Base-by-base conservation (phyloP, 92 coral and sea anemone species). In the Heliopora coerulea region DNA sequence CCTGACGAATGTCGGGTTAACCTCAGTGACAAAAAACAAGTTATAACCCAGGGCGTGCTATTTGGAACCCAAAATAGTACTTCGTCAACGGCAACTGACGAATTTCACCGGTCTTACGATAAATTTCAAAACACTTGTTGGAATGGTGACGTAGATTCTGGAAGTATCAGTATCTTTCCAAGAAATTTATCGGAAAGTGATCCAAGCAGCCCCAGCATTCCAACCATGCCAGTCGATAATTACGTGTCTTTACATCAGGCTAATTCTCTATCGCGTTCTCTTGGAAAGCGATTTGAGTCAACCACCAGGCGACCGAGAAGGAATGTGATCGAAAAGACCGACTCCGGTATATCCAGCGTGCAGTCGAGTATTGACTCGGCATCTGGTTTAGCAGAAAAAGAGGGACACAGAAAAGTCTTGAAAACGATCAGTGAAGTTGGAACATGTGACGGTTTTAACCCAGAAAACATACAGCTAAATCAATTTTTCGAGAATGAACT, bases 401-500 rank as follows among this genome's bases (percentile, higher is more conserved):
- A 46, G n/a, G 52, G n/a, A 46, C 3, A 46, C n/a, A 46, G 74
- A 67, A 12, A 11, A 23, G 25, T 67, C 9, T 49, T 67, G 40
- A 44, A 67, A 27, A 44, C 74, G 2, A 67, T 67, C 49, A 67
- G 59, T 48, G 74, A 67, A 67, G 74, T 44, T 34, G 74, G 48
- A 67, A 34, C 17, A 44, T 26, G 33, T 21, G 3, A 23, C 37
- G 70, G n/a, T 46, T 15, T 15, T 46, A 46, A 46, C n/a, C 14
- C 52, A 46, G 52, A 46, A 67, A 48, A 54, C 32, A 44, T 34
- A 48, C 19, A 4, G 44, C 42, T 37, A n/a, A n/a, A n/a, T n/a
- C n/a, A n/a, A n/a, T n/a, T n/a, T n/a, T n/a, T n/a, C n/a, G n/a
- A n/a, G n/a, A n/a, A n/a, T n/a, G n/a, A n/a, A n/a, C n/a, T n/a